These are phyloP conservation scores for Geotrupes spiniger DNA, from an alignment of 2,888 invertebrate genomes.

Conservation along the genomic window DNA sequence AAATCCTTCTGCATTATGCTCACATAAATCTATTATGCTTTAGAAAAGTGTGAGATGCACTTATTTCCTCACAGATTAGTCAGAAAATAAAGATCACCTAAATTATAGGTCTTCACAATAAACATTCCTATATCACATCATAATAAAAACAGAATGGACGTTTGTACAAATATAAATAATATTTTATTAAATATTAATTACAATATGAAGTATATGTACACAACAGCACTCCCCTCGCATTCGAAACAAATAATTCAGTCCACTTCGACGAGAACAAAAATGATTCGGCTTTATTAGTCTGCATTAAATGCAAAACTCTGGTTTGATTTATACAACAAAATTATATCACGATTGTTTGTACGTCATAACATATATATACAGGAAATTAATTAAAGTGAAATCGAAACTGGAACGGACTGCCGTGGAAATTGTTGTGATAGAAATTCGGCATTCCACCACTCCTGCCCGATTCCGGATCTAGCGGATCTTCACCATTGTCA, in stretches of 20 bases:
- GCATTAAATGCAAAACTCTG: slow-evolving; percentile 8
- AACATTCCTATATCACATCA: too few relatives aligned
- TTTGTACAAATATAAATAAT: slow-evolving; percentile 15
- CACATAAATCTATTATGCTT: too few relatives aligned
- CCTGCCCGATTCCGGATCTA: slow-evolving; percentile 85
- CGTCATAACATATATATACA: slow-evolving; percentile 7
- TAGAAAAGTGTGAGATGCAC: too few relatives aligned
- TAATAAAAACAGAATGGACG: not conserved
- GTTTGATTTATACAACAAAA: slow-evolving; percentile 18
- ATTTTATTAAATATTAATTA: slow-evolving; percentile 12
- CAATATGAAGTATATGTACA: slow-evolving; percentile 13
- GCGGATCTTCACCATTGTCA: slow-evolving; percentile 93
- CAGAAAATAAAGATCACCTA: too few relatives aligned
- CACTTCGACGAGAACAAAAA: not conserved
- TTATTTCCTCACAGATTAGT: too few relatives aligned
- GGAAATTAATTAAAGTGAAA: slow-evolving; percentile 87
- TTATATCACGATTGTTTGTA: slow-evolving; percentile 19
- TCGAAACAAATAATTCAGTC: slow-evolving; percentile 8
- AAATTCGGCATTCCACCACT: slow-evolving; percentile 73
- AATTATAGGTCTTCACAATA: too few relatives aligned
- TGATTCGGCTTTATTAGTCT: not conserved
- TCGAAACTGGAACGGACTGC: slow-evolving; percentile 93
- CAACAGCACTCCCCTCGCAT: not conserved
- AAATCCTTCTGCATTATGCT: too few relatives aligned
- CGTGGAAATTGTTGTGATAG: slow-evolving; percentile 59